Conservation (phyloP, 2,797 vertebrate species). For the Discoglossus pictus region DNA sequence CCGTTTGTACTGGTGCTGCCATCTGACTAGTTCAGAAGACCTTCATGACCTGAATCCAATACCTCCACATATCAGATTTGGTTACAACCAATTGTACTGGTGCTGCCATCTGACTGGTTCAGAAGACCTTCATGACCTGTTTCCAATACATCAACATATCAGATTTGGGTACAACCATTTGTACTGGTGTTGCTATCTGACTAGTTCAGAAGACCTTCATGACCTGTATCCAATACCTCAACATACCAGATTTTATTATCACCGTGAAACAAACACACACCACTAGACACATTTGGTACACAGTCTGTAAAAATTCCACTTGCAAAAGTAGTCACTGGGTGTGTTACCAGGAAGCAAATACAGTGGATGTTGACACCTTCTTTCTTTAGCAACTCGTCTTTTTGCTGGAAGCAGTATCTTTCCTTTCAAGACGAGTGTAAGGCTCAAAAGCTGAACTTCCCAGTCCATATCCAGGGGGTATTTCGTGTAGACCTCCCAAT, state of each 20-base stretch:
- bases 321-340: constrained; percentile 37
- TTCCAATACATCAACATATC: too few relatives aligned
- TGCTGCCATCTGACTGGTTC: too few relatives aligned
- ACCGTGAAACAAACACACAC: constrained; percentile 22
- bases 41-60: too few relatives aligned
- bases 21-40: too few relatives aligned
- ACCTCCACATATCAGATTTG: neutral
- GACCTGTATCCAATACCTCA: neutral
- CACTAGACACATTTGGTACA: constrained; percentile 4
- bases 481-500: constrained; percentile 76
- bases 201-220: neutral
- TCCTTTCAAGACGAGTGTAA: constrained; percentile 83
- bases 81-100: constrained; percentile 1
- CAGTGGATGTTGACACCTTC: constrained; percentile 32
- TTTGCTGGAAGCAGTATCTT: constrained; percentile 73
- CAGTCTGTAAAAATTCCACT: constrained; percentile 6
- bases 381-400: constrained; percentile 78
- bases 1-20: neutral
- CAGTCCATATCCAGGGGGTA: constrained; percentile 75
- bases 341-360: constrained; percentile 51
- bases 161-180: neutral
- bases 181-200: too few relatives aligned
- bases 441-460: constrained; percentile 90
- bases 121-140: too few relatives aligned
- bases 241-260: neutral